These are phyloP conservation scores for Marmota flaviventris DNA, from an alignment of 2,113 vertebrate genomes.

Conservation along the genomic window DNA sequence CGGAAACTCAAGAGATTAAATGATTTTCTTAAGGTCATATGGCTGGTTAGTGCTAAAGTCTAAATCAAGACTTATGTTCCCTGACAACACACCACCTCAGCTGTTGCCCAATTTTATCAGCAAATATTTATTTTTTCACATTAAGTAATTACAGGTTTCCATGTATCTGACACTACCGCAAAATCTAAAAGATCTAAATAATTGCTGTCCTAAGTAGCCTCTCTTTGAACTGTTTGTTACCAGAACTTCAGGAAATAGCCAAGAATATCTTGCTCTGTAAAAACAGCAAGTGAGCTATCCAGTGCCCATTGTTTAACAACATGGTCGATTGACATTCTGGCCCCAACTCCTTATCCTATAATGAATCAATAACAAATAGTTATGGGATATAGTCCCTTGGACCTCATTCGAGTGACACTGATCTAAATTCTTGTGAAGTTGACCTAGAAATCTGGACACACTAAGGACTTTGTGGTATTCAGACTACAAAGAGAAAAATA, in stretches of 20 bases:
- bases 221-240: neutral
- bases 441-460: neutral
- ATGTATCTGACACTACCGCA: neutral
- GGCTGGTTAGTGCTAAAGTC: neutral
- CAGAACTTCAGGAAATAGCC: neutral
- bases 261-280: neutral
- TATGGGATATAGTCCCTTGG: neutral
- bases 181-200: slow-evolving; percentile 7
- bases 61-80: neutral
- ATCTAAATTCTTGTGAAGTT: neutral
- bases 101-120: neutral
- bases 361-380: neutral
- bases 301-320: neutral
- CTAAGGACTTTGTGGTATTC: neutral
- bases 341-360: neutral
- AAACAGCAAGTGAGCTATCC: neutral
- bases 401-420: neutral
- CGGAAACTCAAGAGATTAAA: neutral
- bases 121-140: slow-evolving; percentile 17
- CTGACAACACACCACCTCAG: neutral
- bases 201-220: neutral
- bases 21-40: neutral
- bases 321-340: neutral
- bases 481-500: neutral
- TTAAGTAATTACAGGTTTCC: neutral